These are phyloP conservation scores for Noturus placidus DNA, from an alignment of 2,113 vertebrate species.

Conservation along the genomic window DNA sequence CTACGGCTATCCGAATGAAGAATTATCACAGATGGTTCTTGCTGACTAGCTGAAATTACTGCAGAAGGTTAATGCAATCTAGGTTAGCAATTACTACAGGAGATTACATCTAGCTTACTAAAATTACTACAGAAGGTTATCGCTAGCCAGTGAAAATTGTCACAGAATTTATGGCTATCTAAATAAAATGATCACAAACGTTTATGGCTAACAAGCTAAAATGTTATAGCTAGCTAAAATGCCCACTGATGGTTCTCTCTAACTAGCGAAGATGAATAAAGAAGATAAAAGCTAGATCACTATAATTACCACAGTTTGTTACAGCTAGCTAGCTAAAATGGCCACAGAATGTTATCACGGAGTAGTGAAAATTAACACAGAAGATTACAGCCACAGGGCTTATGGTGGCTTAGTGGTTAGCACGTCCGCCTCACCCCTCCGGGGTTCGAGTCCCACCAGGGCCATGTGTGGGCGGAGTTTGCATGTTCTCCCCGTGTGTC, in stretches of 20 bases:
- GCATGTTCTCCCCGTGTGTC: too few relatives aligned
- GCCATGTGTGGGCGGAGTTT: too few relatives aligned
- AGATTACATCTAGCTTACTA: neutral
- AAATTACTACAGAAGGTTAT: neutral
- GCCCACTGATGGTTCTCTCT: too few relatives aligned
- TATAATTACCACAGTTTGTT: neutral
- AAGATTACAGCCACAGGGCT: neutral
- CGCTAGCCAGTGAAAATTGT: neutral
- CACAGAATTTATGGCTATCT: neutral
- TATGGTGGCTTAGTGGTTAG: too few relatives aligned
- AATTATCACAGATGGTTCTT: neutral
- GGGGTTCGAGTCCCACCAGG: too few relatives aligned
- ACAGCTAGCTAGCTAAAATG: neutral
- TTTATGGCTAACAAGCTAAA: neutral
- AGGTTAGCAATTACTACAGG: neutral
- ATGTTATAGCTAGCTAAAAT: too few relatives aligned
- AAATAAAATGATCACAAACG: neutral
- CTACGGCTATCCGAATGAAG: too few relatives aligned
- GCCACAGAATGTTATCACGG: neutral
- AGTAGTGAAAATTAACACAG: neutral
- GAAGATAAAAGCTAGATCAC: too few relatives aligned
- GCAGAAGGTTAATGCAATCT: neutral
- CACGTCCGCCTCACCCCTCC: too few relatives aligned
- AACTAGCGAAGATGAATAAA: too few relatives aligned
- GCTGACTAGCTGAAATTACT: neutral